Evolutionary conservation across 2,888 invertebrate species (phyloP).

Genomic region (Euplexia lucipara): DNA sequence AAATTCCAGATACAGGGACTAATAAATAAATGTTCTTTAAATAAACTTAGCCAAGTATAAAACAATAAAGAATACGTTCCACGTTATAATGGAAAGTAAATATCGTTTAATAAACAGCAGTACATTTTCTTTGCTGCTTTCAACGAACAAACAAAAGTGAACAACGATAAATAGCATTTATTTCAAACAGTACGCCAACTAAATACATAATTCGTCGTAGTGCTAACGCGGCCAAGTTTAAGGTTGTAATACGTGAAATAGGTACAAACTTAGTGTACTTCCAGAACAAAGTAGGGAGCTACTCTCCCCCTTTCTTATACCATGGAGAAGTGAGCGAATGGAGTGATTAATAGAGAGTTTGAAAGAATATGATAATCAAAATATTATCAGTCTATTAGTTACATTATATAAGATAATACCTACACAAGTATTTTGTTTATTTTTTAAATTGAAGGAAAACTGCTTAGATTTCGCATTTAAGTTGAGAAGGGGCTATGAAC

Average conservation of each 20-base stretch:
- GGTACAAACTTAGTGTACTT: constrained; percentile 67
- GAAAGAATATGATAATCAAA: too few relatives aligned
- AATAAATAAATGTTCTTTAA: background rate
- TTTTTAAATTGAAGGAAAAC: too few relatives aligned
- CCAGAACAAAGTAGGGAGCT: constrained; percentile 68
- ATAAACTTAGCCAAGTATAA: constrained; percentile 8
- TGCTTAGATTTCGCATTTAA: too few relatives aligned
- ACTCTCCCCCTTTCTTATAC: constrained; percentile 25
- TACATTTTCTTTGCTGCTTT: constrained; percentile 31
- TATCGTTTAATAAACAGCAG: constrained; percentile 16
- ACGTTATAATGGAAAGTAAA: constrained; percentile 17
- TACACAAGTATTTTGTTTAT: too few relatives aligned
- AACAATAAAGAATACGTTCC: constrained; percentile 15
- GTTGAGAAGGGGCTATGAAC: too few relatives aligned
- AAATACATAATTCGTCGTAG: constrained; percentile 63
- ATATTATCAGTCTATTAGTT: too few relatives aligned
- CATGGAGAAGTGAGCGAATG: constrained; percentile 18
- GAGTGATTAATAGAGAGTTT: constrained; percentile 21
- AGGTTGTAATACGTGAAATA: constrained; percentile 71
- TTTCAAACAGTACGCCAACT: constrained; percentile 46
- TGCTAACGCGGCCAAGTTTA: constrained; percentile 59
- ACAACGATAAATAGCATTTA: constrained; percentile 57
- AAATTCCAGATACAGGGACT: too few relatives aligned
- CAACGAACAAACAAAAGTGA: constrained; percentile 40
- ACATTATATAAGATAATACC: too few relatives aligned